Conservation (phyloP, 1,140 invertebrate species). For the Habropoda laboriosa region DNA sequence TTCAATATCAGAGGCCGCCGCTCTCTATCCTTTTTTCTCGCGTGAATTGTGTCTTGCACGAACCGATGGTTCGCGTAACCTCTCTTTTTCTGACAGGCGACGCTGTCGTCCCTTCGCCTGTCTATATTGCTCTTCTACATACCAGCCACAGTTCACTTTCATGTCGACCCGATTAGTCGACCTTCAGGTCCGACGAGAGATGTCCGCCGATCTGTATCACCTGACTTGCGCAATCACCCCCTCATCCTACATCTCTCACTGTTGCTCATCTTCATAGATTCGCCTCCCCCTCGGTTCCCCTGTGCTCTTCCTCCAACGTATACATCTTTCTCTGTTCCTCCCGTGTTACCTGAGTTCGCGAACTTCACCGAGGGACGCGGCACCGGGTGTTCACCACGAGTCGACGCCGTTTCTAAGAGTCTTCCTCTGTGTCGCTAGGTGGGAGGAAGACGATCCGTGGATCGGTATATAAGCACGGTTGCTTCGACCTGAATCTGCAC, state of each 20-base stretch:
- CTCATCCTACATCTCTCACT: constrained; percentile 30
- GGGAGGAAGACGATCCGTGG: constrained; percentile 71
- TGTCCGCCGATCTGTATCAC: constrained; percentile 71
- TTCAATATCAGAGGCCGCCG: neutral
- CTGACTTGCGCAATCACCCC: constrained; percentile 58
- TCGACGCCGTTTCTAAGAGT: constrained; percentile 38
- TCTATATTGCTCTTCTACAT: constrained; percentile 11
- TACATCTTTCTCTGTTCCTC: constrained; percentile 19
- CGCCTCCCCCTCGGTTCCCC: constrained; percentile 18
- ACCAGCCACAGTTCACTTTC: constrained; percentile 60
- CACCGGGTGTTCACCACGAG: constrained; percentile 53
- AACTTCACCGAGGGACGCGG: constrained; percentile 59
- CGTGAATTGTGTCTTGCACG: neutral
- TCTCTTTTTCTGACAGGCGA: constrained; percentile 5
- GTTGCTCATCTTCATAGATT: constrained; percentile 31
- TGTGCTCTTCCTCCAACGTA: neutral
- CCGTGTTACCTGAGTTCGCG: constrained; percentile 23
- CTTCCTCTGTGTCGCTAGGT: constrained; percentile 46
- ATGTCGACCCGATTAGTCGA: constrained; percentile 70
- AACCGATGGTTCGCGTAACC: neutral
- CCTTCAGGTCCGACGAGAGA: constrained; percentile 65
- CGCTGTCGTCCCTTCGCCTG: constrained; percentile 7
- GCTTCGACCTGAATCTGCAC: constrained; percentile 59
- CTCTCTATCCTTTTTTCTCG: constrained; percentile 3
- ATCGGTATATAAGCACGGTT: constrained; percentile 68